phyloP scores from a whole-genome alignment of 2,113 vertebrate species.

The Peromyscus polionotus region DNA sequence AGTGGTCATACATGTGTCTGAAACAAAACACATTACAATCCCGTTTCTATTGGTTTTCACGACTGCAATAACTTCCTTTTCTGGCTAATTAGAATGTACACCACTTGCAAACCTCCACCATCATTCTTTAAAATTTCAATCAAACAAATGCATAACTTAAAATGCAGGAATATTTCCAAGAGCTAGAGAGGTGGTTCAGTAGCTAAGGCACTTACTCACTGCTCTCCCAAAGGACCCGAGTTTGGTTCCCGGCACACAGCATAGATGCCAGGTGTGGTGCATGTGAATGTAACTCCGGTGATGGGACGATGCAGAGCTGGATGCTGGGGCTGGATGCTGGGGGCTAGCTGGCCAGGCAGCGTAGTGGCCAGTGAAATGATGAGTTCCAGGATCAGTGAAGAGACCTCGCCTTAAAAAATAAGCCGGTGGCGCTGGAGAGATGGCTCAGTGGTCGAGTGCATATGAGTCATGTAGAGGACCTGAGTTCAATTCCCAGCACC shows the following conservation, averaged over 20 bases:
- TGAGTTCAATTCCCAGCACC: not conserved
- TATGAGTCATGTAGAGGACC: not conserved
- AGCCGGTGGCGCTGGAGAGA: not conserved
- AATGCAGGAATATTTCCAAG: not conserved
- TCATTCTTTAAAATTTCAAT: not conserved
- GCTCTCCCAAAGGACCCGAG: not conserved
- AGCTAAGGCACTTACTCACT: not conserved
- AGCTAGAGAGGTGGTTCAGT: not conserved
- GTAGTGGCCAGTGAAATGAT: not conserved
- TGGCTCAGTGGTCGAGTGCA: not conserved
- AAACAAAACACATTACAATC: constrained; percentile 73
- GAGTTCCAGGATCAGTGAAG: not conserved
- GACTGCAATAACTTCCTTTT: not conserved
- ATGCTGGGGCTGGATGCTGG: not conserved
- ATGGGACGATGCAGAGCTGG: no score
- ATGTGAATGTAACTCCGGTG: no score
- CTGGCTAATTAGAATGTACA: not conserved
- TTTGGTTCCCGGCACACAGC: not conserved
- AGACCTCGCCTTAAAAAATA: not conserved
- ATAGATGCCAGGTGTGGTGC: not conserved
- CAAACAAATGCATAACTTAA: constrained; percentile 20
- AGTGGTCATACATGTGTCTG: constrained; percentile 94
- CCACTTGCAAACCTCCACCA: not conserved
- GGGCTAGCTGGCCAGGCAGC: not conserved
- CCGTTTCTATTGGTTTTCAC: not conserved